These are phyloP conservation scores for Mus pahari DNA, from an alignment of 2,113 vertebrate species.

Conservation along the genomic window DNA sequence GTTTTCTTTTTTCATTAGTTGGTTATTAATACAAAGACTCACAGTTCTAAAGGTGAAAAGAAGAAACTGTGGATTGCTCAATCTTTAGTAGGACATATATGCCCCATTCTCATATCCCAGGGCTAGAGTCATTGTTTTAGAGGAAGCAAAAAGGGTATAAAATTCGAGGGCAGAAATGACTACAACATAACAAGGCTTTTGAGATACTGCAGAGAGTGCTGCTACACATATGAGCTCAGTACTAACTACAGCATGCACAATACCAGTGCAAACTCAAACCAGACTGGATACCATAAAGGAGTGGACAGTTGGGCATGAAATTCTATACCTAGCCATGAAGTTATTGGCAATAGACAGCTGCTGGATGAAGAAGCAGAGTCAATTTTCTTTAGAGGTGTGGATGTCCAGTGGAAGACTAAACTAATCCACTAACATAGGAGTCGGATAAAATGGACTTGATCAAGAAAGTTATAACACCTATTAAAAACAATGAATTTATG, in stretches of 20 bases:
- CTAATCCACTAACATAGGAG: neutral
- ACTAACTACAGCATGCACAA: neutral
- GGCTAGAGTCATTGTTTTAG: neutral
- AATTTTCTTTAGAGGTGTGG: neutral
- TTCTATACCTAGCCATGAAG: too few relatives aligned
- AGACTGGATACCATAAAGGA: too few relatives aligned
- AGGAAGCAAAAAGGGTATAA: neutral
- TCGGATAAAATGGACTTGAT: neutral
- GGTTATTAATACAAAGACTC: neutral
- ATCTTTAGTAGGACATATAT: neutral
- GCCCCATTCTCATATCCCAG: neutral
- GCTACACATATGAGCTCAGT: neutral
- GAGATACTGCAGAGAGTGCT: too few relatives aligned
- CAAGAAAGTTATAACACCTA: neutral
- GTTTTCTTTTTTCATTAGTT: neutral
- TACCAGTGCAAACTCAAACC: neutral
- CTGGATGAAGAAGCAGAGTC: neutral
- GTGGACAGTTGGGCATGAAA: neutral
- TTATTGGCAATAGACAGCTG: accelerated
- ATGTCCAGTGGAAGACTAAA: neutral
- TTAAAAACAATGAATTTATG: too few relatives aligned
- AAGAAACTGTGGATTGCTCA: too few relatives aligned
- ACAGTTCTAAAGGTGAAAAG: neutral
- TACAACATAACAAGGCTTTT: neutral
- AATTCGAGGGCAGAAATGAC: neutral